These are phyloP conservation scores for Polydrusus tereticollis DNA, from an alignment of 2,888 invertebrate species.

Conservation along the genomic window DNA sequence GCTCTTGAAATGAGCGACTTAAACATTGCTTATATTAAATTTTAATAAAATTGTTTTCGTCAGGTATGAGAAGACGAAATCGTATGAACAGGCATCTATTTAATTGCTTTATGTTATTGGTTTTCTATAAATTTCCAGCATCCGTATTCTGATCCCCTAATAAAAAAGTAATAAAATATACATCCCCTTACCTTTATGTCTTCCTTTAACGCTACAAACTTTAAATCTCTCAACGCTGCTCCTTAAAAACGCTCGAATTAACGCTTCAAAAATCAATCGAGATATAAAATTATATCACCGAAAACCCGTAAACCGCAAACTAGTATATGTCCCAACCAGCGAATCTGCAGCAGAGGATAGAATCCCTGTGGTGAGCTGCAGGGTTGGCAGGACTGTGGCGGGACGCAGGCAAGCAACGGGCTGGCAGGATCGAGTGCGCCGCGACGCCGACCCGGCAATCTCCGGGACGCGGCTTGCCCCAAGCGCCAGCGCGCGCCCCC, in stretches of 20 bases:
- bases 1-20: no score
- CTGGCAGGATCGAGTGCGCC: constrained; percentile 37
- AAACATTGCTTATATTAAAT: no score
- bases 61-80: no score
- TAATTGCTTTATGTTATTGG: neutral
- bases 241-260: neutral
- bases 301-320: constrained; percentile 18
- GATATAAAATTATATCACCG: constrained; percentile 4
- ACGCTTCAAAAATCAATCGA: neutral
- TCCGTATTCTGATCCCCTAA: neutral
- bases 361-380: constrained; percentile 13
- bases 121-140: neutral
- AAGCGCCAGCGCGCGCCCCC: constrained; percentile 18
- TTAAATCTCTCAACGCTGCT: neutral
- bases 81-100: no score
- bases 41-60: no score
- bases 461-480: constrained; percentile 24
- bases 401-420: constrained; percentile 36
- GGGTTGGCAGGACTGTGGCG: constrained; percentile 20
- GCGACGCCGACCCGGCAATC: constrained; percentile 31
- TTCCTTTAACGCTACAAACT: neutral
- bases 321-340: constrained; percentile 8
- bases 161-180: neutral
- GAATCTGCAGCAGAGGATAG: constrained; percentile 10
- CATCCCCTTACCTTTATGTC: neutral